phyloP scores from a whole-genome alignment of 2,888 invertebrate species.

The Gnatocerus cornutus region DNA sequence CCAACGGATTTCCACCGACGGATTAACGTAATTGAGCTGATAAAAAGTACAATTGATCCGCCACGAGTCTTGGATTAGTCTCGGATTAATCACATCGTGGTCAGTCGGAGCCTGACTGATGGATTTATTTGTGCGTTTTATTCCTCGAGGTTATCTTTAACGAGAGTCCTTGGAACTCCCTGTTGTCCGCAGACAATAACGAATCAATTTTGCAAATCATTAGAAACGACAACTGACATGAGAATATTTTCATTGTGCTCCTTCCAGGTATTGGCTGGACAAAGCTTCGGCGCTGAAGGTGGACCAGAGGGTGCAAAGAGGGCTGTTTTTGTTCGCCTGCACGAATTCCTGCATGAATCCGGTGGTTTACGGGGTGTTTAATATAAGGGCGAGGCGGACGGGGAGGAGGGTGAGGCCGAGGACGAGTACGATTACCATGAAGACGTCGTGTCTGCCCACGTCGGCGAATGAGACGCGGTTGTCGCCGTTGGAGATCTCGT shows the following conservation, averaged over 20 bases:
- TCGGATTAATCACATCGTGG: constrained; percentile 16
- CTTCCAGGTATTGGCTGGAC: constrained; percentile 86
- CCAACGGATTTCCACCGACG: no score
- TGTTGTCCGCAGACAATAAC: constrained; percentile 42
- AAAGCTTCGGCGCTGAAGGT: constrained; percentile 79
- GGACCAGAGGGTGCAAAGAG: constrained; percentile 87
- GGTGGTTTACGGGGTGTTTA: constrained; percentile 93
- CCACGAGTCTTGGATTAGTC: no score
- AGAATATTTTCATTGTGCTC: background rate
- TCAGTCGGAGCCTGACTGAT: constrained; percentile 27
- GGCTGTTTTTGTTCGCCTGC: constrained; percentile 94
- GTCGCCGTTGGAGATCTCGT: constrained; percentile 64
- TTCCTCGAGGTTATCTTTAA: constrained; percentile 47
- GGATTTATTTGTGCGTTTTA: constrained; percentile 44
- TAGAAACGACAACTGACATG: constrained; percentile 10
- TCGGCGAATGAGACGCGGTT: constrained; percentile 67
- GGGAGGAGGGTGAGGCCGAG: constrained; percentile 69
- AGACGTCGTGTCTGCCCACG: constrained; percentile 54
- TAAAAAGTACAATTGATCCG: no score
- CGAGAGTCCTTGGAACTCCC: constrained; percentile 53
- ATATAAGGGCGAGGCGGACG: constrained; percentile 76
- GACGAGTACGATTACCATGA: constrained; percentile 57
- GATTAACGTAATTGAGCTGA: no score
- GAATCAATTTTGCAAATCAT: constrained; percentile 38
- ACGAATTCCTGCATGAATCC: constrained; percentile 98